Evolutionary conservation across 2,113 vertebrate genomes (phyloP).

Genomic region (Percina caprodes): DNA sequence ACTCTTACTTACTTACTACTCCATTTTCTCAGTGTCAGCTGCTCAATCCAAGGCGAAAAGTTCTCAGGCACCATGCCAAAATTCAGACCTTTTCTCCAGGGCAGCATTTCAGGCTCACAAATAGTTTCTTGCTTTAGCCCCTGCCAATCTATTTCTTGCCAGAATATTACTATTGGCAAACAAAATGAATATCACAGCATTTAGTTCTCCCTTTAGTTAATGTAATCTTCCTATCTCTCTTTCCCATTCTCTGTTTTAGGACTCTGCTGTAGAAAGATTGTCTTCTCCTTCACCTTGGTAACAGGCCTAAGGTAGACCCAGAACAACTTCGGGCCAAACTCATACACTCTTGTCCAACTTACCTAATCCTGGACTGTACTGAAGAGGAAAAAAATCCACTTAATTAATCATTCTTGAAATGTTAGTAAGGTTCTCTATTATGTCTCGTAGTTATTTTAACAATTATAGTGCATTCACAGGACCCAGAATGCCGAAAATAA

Average conservation of each 20-base stretch:
- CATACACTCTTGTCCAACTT: conserved; percentile 9
- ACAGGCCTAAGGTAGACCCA: conserved; percentile 59
- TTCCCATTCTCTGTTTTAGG: conserved; percentile 30
- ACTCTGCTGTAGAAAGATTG: conserved; percentile 37
- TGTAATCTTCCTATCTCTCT: conserved; percentile 6
- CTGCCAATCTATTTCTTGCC: not conserved
- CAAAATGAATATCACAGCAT: conserved; percentile 30
- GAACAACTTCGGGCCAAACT: conserved; percentile 21
- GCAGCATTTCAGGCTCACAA: too few relatives aligned
- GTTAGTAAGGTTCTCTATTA: not conserved
- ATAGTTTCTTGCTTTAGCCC: too few relatives aligned
- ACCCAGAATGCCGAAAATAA: not conserved
- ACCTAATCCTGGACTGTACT: conserved; percentile 35
- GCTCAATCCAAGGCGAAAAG: not conserved
- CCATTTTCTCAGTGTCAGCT: not conserved
- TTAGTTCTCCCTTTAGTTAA: conserved; percentile 2
- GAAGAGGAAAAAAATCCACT: conserved; percentile 4
- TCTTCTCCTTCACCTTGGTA: conserved; percentile 59
- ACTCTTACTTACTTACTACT: not conserved
- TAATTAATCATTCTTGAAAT: not conserved
- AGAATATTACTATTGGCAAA: conserved; percentile 10
- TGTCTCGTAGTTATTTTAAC: not conserved
- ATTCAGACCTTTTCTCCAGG: too few relatives aligned
- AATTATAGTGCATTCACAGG: not conserved
- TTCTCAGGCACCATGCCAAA: too few relatives aligned